Evolutionary conservation across 2,113 vertebrate genomes (phyloP).

Genomic region (Oncorhynchus kisutch): DNA sequence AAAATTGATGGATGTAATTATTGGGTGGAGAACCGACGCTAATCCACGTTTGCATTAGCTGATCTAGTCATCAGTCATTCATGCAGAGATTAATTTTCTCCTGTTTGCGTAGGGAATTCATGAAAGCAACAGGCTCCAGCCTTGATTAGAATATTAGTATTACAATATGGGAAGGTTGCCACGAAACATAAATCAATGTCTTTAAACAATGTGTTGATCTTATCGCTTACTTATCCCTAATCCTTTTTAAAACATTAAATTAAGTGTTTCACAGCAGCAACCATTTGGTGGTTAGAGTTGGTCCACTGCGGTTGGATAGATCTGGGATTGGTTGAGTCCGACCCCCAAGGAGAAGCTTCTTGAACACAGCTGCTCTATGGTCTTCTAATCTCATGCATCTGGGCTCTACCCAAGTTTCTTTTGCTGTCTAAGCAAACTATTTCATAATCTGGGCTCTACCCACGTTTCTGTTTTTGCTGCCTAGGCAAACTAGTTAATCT

Average conservation of each 20-base stretch:
- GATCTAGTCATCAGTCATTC: conserved; percentile 8
- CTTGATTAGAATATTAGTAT: neutral
- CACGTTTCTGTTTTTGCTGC: too few species aligned
- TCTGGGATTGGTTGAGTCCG: too few species aligned
- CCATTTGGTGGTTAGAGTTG: too few species aligned
- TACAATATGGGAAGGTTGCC: conserved; percentile 4
- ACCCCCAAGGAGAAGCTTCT: too few species aligned
- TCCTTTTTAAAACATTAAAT: neutral
- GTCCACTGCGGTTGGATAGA: too few species aligned
- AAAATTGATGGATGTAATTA: conserved; percentile 22
- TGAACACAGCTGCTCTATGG: too few species aligned
- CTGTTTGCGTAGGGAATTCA: neutral
- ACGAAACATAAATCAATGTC: neutral
- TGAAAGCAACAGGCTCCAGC: neutral
- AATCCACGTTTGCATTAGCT: neutral
- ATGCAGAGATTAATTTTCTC: conserved; percentile 2
- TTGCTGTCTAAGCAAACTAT: too few species aligned
- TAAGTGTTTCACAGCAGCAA: too few species aligned
- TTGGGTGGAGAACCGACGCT: neutral
- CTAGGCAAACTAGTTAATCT: too few species aligned
- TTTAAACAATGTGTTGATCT: neutral
- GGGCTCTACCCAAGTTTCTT: too few species aligned
- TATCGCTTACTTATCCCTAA: neutral
- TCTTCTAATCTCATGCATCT: too few species aligned
- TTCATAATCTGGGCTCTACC: too few species aligned